Evolutionary conservation across 2,113 vertebrate species (phyloP), one percentile per base, ranked within the genome.

Genomic region (Mobula birostris): DNA sequence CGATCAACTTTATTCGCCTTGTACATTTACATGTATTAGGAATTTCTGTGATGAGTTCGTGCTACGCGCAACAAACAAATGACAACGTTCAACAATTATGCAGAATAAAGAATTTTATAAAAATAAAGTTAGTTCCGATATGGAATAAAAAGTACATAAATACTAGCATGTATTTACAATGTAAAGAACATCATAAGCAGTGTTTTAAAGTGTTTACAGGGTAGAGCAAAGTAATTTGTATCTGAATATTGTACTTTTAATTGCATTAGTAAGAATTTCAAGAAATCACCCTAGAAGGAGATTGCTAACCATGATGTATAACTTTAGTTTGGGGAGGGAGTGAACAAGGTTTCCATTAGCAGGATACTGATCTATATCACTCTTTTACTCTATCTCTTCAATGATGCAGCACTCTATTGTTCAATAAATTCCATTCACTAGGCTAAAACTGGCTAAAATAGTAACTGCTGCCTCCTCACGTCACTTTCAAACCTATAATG

Each of bases 401-500:
- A 61, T 58, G 2, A 8, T 87, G 1, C 83, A 5, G 24, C 29
- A 7, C 12, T 88, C 58, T 9, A 14, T 2, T 6, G 14, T 19
- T 66, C 61, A n/a, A 68, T 90, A 90, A 66, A 19, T 90, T 15
- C 29, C 15, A 68, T 63, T 63, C n/a, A 17, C 85, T 68, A 32
- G 85, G 14, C 85, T 87, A 15, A n/a, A 87, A 63, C 63, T 68
- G 61, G n/a, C 32, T 90, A 90, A 90, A 90, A 90, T 68, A 17
- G 61, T 68, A 90, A 32, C 14, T 87, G 83, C 83, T 14, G 83
- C 56, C 56, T 68, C 56, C 56, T 58, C n/a, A 56, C 61, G 76
- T 29, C 61, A 66, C 61, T 32, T 17, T 3, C 12, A 63, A 68
- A 32, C 27, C 61, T 66, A n/a, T 68, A 90, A 90, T 66, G 29